Conservation (phyloP, 1,140 invertebrate species). For the Cotesia chilonis region DNA sequence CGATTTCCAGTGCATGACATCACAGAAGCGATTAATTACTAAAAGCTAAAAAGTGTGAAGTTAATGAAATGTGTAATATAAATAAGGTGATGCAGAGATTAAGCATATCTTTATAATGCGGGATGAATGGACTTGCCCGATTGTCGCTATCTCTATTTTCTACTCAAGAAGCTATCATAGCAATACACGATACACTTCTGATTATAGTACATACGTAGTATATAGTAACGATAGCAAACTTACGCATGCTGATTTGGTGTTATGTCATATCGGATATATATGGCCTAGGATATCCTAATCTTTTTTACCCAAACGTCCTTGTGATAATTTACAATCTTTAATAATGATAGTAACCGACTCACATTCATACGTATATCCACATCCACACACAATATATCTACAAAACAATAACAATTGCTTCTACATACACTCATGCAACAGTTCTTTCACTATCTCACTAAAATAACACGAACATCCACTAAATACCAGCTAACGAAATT, state of each 20-base stretch:
- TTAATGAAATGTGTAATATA: constrained; percentile 12
- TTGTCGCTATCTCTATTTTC: constrained; percentile 38
- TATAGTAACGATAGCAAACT: neutral
- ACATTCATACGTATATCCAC: too few relatives aligned
- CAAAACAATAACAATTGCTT: too few relatives aligned
- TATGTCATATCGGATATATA: constrained; percentile 11
- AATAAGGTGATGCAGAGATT: constrained; percentile 23
- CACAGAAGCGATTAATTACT: neutral
- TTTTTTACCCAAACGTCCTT: constrained; percentile 11
- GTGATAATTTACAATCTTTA: constrained; percentile 5
- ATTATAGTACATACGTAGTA: neutral
- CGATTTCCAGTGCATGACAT: too few relatives aligned
- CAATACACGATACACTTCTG: constrained; percentile 9
- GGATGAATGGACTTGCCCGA: constrained; percentile 39
- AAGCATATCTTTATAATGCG: constrained; percentile 32
- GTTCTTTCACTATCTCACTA: too few relatives aligned
- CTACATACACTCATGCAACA: too few relatives aligned
- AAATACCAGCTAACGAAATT: too few relatives aligned
- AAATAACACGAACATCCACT: too few relatives aligned
- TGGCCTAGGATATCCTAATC: constrained; percentile 8
- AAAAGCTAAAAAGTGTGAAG: neutral
- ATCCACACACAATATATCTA: too few relatives aligned
- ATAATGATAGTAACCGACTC: too few relatives aligned
- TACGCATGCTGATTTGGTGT: neutral
- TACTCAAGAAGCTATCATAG: constrained; percentile 37